Evolutionary conservation across 1,140 invertebrate species (phyloP), one percentile per base, ranked within the genome.

Genomic region (Metopolophium dirhodum): DNA sequence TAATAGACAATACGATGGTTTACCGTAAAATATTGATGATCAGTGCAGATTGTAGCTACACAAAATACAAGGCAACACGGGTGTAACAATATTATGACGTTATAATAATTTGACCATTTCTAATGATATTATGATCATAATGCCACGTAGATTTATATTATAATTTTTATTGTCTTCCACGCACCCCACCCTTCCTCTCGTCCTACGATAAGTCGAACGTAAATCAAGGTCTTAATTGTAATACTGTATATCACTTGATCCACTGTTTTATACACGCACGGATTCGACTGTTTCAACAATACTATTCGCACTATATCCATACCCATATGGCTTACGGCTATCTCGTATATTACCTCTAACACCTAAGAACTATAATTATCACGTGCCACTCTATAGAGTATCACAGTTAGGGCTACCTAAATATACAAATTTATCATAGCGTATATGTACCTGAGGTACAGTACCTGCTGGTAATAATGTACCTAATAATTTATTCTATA

Each of bases 151-250:
- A n/a, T 35, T 77, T 77, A 41, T 22, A 37, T 11, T 45, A 41
- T 30, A 30, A 7, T 47, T 45, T 6, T 86, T 86, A 1, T 86
- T 86, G n/a, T 18, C 0, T 77, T 18, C 14, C n/a, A n/a, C n/a
- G 6, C 61, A 23, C 14, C 61, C 61, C n/a, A n/a, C 11, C 61
- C 30, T 77, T 77, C 30, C 11, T 35, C n/a, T 77, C 4, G 30
- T 77, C n/a, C 14, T 30, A n/a, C 61, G 14, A 18, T 77, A 77
- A 77, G 54, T 47, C 61, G 68, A 91, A 91, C 91, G 91, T 54
- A 93, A 93, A 93, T 93, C 91, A 93, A 93, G 91, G 91, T 83
- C 91, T 83, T 93, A 85, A 93, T 93, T 93, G 30, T n/a, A 85
- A 85, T 93, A 93, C 35, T 86, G 77, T 93, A 86, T 93, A 93